Conservation (phyloP, 1,140 invertebrate genomes). For the Drosophila chauvacae region DNA sequence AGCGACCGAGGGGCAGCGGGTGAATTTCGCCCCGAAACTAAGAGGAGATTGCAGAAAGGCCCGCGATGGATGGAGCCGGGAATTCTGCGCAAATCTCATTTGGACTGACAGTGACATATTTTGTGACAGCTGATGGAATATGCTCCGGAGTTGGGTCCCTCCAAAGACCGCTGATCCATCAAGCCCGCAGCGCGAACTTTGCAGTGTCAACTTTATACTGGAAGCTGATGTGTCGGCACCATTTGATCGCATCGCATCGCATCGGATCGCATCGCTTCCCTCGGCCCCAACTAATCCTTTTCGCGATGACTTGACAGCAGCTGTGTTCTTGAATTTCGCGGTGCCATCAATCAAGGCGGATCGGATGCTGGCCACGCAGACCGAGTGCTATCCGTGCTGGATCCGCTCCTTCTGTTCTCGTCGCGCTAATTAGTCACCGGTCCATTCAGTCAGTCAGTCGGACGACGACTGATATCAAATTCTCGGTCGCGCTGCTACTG, state of each 20-base stretch:
- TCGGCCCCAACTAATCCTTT: conserved; percentile 76
- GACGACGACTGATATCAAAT: conserved; percentile 58
- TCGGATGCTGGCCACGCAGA: conserved; percentile 46
- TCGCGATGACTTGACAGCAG: conserved; percentile 84
- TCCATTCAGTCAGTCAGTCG: conserved; percentile 49
- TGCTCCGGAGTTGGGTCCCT: conserved; percentile 69
- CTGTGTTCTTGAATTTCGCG: conserved; percentile 83
- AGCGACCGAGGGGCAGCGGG: conserved; percentile 14
- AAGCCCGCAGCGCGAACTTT: conserved; percentile 53
- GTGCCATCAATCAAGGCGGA: conserved; percentile 83
- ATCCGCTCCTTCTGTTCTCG: conserved; percentile 32
- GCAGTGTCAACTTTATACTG: conserved; percentile 81
- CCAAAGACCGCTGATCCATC: conserved; percentile 61
- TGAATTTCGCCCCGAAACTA: conserved; percentile 40
- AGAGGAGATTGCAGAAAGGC: conserved; percentile 36
- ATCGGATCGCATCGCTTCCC: conserved; percentile 51
- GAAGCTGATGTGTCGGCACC: conserved; percentile 75
- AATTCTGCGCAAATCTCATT: conserved; percentile 75
- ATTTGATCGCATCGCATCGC: conserved; percentile 69
- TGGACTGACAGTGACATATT: conserved; percentile 82
- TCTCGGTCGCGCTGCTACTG: conserved; percentile 47
- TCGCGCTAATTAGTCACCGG: conserved; percentile 79
- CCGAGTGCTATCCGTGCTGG: conserved; percentile 26
- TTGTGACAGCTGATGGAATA: conserved; percentile 84
- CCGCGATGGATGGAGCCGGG: not conserved